phyloP scores from a whole-genome alignment of 2,797 vertebrate genomes.

The Microctenopoma steveboyesi region DNA sequence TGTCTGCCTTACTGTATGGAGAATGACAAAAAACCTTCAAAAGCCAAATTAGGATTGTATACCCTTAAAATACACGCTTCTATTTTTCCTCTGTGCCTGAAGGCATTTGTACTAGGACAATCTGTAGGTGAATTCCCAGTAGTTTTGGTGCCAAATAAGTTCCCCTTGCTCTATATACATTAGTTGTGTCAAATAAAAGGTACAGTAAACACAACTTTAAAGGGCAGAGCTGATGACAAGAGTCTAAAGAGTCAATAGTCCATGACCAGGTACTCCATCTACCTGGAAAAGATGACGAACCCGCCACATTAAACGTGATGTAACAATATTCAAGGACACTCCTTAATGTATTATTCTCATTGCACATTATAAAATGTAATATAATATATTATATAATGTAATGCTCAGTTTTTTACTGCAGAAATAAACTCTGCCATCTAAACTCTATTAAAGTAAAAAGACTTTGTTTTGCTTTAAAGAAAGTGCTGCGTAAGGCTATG shows the following conservation, averaged over 20 bases:
- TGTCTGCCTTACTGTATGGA: slow-evolving; percentile 35
- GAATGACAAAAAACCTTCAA: slow-evolving; percentile 32
- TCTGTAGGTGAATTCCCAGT: slow-evolving; percentile 47
- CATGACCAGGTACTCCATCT: slow-evolving; percentile 64
- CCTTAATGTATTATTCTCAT: slow-evolving; percentile 31
- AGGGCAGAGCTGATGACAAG: slow-evolving; percentile 39
- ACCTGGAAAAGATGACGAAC: slow-evolving; percentile 47
- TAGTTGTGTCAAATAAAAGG: slow-evolving; percentile 52
- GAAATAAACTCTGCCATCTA: no score
- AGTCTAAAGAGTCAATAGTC: slow-evolving; percentile 62
- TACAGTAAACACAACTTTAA: slow-evolving; percentile 33
- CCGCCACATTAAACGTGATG: slow-evolving; percentile 36
- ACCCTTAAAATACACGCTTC: slow-evolving; percentile 41
- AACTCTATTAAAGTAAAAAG: no score
- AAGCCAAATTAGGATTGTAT: slow-evolving; percentile 13
- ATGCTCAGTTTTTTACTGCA: neutral
- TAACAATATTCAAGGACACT: slow-evolving; percentile 62
- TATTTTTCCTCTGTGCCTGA: slow-evolving; percentile 23
- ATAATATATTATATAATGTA: slow-evolving; percentile 10
- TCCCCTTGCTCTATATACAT: slow-evolving; percentile 44
- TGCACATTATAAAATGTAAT: slow-evolving; percentile 41
- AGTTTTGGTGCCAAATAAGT: slow-evolving; percentile 25
- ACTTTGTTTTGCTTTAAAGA: no score
- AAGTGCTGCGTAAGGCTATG: neutral
- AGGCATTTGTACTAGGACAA: slow-evolving; percentile 41